Conservation (phyloP, 2,113 vertebrate genomes). For the Neotoma lepida region DNA sequence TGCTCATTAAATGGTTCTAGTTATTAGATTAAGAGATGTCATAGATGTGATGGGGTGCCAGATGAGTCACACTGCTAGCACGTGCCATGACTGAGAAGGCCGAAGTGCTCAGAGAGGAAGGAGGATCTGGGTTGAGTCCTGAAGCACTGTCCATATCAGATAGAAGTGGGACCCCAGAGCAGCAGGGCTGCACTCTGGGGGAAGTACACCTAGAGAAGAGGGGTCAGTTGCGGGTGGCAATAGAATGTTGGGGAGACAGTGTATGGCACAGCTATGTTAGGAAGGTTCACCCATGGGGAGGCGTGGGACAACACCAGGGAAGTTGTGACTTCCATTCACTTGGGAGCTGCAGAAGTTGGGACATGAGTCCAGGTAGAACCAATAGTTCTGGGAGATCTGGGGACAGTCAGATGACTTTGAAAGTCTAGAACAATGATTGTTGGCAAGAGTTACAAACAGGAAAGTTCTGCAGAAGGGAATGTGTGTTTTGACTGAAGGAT, state of each 20-base stretch:
- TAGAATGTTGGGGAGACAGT: too few relatives aligned
- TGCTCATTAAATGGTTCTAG: not conserved
- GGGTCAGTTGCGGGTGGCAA: too few relatives aligned
- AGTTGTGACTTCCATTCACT: not conserved
- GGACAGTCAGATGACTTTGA: not conserved
- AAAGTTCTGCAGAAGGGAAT: rapidly evolving
- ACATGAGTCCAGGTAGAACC: too few relatives aligned
- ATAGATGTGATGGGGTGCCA: not conserved
- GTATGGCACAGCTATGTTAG: too few relatives aligned
- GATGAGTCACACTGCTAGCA: not conserved
- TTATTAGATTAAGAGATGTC: not conserved
- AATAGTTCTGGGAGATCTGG: not conserved
- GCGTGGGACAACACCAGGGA: not conserved
- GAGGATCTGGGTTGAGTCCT: not conserved
- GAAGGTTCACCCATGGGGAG: not conserved
- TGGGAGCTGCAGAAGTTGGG: not conserved
- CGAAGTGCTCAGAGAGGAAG: not conserved
- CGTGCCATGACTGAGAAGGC: not conserved
- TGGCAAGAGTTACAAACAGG: not conserved
- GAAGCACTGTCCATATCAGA: not conserved
- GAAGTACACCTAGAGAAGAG: not conserved
- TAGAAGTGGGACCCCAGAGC: not conserved
- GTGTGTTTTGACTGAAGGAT: not conserved
- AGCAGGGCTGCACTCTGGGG: too few relatives aligned
- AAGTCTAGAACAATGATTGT: too few relatives aligned